Conservation (phyloP, 2,888 invertebrate genomes). For the Temnothorax ravouxi region DNA sequence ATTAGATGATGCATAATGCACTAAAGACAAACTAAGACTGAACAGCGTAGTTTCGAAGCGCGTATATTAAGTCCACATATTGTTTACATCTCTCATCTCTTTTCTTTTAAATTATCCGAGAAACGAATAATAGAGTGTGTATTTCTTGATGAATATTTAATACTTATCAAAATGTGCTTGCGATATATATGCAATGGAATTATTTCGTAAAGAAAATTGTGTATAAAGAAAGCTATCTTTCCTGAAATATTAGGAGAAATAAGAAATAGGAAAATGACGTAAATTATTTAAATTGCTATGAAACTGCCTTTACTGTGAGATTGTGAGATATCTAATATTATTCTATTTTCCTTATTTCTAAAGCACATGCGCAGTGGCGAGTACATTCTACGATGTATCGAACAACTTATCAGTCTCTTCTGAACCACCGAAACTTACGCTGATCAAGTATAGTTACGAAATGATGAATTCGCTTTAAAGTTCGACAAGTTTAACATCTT, state of each 20-base stretch:
- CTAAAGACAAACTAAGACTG: not conserved
- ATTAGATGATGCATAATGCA: constrained; percentile 13
- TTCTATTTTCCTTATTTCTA: not conserved
- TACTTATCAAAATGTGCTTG: not conserved
- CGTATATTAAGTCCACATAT: not conserved
- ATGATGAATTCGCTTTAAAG: not conserved
- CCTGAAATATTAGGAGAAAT: not conserved
- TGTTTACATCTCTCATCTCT: not conserved
- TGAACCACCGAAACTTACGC: not conserved
- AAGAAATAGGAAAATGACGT: not conserved
- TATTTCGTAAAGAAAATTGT: not conserved
- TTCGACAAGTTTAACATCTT: not conserved
- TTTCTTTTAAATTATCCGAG: not conserved
- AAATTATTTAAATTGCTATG: constrained; percentile 6
- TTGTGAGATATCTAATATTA: no score
- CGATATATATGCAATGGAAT: not conserved
- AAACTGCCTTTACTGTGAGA: not conserved
- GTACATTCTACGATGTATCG: not conserved
- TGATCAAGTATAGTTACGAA: not conserved
- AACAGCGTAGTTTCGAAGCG: not conserved
- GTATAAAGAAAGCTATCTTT: not conserved
- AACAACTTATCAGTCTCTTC: not conserved
- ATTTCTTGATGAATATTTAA: not conserved
- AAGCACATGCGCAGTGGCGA: not conserved
- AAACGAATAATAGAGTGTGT: not conserved